phyloP scores from a whole-genome alignment of 2,113 vertebrate genomes.

The Ageneiosus marmoratus region DNA sequence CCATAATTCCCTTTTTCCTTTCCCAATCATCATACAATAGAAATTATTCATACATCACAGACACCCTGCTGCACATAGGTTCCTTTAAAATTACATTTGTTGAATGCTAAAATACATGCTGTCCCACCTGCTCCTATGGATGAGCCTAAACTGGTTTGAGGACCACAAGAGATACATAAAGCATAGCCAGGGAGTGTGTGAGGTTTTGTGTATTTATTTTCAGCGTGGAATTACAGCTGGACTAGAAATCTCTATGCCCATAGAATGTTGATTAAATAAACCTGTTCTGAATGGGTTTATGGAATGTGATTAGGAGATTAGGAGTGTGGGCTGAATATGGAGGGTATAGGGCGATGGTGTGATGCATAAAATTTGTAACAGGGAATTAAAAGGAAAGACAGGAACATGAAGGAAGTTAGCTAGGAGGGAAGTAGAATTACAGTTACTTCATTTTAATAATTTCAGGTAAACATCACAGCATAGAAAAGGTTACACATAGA shows the following conservation, averaged over 20 bases:
- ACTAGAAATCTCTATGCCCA: neutral
- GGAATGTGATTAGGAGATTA: neutral
- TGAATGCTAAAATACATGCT: neutral
- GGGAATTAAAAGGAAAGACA: neutral
- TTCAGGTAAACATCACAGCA: neutral
- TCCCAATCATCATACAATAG: neutral
- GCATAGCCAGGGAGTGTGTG: neutral
- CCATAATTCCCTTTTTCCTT: conserved; percentile 1
- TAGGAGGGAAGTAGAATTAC: neutral
- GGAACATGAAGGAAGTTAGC: neutral
- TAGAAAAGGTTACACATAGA: neutral
- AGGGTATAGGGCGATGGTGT: neutral
- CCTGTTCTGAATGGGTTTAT: neutral
- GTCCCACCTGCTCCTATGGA: neutral
- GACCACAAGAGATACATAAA: neutral
- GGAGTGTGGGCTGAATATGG: neutral
- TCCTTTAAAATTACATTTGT: neutral
- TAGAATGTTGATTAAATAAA: neutral
- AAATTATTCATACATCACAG: neutral
- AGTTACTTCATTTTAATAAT: neutral
- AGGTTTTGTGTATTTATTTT: too few species aligned
- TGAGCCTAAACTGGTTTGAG: neutral
- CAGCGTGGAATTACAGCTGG: too few species aligned
- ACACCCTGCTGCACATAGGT: neutral
- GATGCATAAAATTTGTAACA: neutral